Percentiles rank a stretch among this genome's conserved stretches.
These are phyloP conservation scores for Takifugu flavidus DNA, from an alignment of 2,113 vertebrate species.

Conservation along the genomic window DNA sequence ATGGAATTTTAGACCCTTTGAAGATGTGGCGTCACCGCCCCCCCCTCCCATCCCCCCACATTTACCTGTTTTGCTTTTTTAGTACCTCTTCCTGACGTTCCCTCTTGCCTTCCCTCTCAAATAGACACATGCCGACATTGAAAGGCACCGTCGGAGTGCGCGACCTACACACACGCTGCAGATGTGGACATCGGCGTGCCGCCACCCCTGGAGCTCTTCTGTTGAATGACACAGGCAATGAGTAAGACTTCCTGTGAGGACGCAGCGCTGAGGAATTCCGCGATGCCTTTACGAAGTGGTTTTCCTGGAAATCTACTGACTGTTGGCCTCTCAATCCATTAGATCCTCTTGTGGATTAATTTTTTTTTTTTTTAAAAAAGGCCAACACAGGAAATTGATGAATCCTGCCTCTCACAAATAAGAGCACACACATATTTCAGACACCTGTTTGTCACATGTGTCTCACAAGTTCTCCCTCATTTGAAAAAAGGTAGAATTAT, in stretches of 20 bases:
- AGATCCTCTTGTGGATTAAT: background rate
- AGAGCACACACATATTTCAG: background rate
- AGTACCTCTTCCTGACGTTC: background rate
- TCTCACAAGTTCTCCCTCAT: too few relatives aligned
- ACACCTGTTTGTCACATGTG: too few relatives aligned
- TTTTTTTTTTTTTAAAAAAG: too few relatives aligned
- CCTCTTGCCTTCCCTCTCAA: background rate
- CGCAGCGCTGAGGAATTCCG: background rate
- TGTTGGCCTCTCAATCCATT: background rate
- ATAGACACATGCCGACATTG: background rate
- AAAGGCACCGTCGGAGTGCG: background rate
- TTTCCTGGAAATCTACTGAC: background rate
- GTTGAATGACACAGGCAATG: constrained; percentile 7
- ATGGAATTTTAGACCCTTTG: constrained; percentile 20
- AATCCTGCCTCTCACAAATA: background rate
- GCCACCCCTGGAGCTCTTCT: background rate
- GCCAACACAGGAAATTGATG: background rate
- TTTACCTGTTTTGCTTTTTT: background rate
- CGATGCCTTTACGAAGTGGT: background rate
- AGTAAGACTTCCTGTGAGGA: background rate
- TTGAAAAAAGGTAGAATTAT: too few relatives aligned
- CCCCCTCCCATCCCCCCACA: background rate
- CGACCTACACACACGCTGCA: background rate
- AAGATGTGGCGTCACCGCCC: constrained; percentile 16
- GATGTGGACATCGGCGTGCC: constrained; percentile 5